Evolutionary conservation across 2,113 vertebrate species (phyloP).

Genomic region (Zosterops japonicus): DNA sequence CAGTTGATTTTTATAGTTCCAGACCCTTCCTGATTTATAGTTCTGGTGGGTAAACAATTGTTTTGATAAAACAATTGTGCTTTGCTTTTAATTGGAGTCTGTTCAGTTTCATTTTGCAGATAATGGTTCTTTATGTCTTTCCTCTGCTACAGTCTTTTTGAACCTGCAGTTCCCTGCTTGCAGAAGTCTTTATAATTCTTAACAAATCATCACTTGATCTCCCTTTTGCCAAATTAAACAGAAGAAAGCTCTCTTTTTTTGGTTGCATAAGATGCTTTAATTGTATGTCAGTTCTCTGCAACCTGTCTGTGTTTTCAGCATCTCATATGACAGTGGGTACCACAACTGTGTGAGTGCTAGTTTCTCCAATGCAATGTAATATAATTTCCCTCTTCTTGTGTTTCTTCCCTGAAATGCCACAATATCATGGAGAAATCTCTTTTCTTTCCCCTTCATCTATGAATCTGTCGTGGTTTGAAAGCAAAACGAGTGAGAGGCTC

Average conservation of each 20-base stretch:
- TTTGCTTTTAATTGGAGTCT: neutral
- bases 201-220: neutral
- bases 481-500: too few relatives aligned
- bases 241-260: neutral
- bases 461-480: neutral
- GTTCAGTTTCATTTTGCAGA: neutral
- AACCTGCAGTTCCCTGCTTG: neutral
- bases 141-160: neutral
- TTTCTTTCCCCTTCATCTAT: neutral
- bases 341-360: neutral
- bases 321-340: neutral
- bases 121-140: neutral
- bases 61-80: neutral
- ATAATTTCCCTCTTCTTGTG: neutral
- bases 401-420: neutral
- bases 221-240: neutral
- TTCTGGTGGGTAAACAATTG: neutral
- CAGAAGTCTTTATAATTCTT: neutral
- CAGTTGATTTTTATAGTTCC: neutral
- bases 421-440: neutral
- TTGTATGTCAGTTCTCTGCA: neutral
- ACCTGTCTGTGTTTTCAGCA: neutral
- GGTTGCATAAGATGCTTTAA: neutral
- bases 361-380: neutral
- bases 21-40: neutral